phyloP scores from a whole-genome alignment of 2,888 invertebrate genomes.

The Pristionchus entomophagus region DNA sequence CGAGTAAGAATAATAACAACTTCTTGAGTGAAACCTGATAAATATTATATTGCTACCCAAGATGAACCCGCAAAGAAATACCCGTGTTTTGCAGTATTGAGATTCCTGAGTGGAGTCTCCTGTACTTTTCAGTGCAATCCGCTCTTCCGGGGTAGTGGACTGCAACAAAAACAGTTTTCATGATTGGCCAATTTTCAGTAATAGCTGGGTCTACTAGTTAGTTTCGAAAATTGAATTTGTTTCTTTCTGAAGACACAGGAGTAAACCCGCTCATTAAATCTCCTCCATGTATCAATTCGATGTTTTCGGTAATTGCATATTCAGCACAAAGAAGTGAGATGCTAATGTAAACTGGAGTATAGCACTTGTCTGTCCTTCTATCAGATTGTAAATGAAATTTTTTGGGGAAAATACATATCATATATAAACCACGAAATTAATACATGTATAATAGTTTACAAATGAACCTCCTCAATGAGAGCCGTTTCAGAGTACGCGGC shows the following conservation, averaged over 20 bases:
- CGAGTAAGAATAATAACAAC: neutral
- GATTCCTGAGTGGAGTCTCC: neutral
- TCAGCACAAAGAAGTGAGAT: too few relatives aligned
- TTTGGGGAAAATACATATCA: too few relatives aligned
- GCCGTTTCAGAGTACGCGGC: neutral
- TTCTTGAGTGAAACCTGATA: slow-evolving; percentile 5
- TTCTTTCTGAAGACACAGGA: too few relatives aligned
- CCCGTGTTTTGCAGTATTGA: neutral
- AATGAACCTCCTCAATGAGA: neutral
- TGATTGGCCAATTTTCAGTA: neutral
- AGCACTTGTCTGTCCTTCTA: neutral
- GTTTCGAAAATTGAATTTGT: neutral
- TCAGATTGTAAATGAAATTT: too few relatives aligned
- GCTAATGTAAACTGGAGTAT: too few relatives aligned
- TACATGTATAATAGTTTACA: neutral
- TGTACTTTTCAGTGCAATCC: neutral
- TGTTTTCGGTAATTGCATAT: too few relatives aligned
- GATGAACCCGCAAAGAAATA: neutral
- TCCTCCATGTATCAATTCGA: too few relatives aligned
- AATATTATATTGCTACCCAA: neutral
- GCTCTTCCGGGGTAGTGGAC: neutral
- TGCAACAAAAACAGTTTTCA: neutral
- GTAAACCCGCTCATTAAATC: too few relatives aligned
- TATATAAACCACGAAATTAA: too few relatives aligned
- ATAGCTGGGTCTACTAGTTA: neutral